These are phyloP conservation scores for Clanis bilineata DNA, from an alignment of 2,888 invertebrate genomes.

Conservation along the genomic window DNA sequence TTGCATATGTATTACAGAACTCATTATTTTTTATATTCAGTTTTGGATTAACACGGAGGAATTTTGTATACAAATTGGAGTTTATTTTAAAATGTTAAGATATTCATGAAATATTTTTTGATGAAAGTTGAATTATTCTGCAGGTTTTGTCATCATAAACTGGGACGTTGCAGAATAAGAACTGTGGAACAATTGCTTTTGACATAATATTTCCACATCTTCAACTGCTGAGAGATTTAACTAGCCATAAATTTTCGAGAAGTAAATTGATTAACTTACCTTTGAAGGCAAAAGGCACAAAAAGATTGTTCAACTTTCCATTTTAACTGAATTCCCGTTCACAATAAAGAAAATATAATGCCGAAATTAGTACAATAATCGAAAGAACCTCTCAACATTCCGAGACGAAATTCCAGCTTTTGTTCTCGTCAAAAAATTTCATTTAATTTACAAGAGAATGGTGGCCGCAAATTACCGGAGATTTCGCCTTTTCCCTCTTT, in stretches of 20 bases:
- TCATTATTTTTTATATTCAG: conserved; percentile 18
- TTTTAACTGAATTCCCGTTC: conserved; percentile 4
- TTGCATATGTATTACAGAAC: conserved; percentile 30
- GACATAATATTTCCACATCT: too few relatives aligned
- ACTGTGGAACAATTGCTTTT: too few relatives aligned
- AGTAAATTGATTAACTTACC: conserved; percentile 19
- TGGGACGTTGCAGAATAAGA: too few relatives aligned
- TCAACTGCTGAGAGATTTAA: conserved; percentile 14
- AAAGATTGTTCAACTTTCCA: conserved; percentile 1
- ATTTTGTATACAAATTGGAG: background rate
- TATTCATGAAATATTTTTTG: background rate
- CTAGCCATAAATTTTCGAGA: background rate
- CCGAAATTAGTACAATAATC: conserved; percentile 39
- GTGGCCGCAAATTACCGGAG: conserved; percentile 70
- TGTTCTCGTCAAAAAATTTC: conserved; percentile 68
- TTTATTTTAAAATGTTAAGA: background rate
- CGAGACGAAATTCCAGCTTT: conserved; percentile 38
- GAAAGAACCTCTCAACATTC: conserved; percentile 39
- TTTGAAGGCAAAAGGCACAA: conserved; percentile 11
- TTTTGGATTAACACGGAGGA: background rate
- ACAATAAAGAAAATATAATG: conserved; percentile 15
- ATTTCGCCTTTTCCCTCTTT: conserved; percentile 52
- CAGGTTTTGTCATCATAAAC: too few relatives aligned
- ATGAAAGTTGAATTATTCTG: background rate
- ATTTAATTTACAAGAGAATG: conserved; percentile 70